phyloP scores from a whole-genome alignment of 2,888 invertebrate genomes.

The Hydraecia micacea region DNA sequence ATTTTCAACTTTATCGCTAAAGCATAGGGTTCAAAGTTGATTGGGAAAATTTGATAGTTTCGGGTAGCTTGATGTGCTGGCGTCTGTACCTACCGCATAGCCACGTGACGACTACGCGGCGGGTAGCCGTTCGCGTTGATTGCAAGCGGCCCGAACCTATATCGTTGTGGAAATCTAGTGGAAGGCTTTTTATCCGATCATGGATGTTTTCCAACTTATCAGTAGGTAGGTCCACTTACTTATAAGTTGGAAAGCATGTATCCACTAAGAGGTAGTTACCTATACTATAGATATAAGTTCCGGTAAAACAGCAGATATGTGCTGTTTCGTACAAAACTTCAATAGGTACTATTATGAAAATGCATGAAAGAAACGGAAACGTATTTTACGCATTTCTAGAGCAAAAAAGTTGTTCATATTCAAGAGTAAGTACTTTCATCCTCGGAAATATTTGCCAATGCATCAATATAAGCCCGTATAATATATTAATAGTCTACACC shows the following conservation, averaged over 20 bases:
- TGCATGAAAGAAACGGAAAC: background rate
- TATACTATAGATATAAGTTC: background rate
- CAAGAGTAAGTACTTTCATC: background rate
- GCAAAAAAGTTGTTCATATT: background rate
- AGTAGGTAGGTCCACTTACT: background rate
- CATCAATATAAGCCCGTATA: background rate
- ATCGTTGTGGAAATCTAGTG: slow-evolving; percentile 5
- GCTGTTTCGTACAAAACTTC: background rate
- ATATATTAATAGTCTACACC: background rate
- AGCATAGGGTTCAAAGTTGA: too few relatives aligned
- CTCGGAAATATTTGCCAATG: background rate
- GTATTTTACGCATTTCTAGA: background rate
- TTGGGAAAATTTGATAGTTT: too few relatives aligned
- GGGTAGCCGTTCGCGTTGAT: background rate
- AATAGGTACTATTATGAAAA: background rate
- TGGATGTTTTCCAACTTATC: slow-evolving; percentile 2
- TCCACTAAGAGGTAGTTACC: background rate
- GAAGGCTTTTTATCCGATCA: background rate
- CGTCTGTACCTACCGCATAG: background rate
- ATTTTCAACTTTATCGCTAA: too few relatives aligned
- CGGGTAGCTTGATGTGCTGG: too few relatives aligned
- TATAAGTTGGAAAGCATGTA: background rate
- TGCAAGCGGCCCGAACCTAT: background rate
- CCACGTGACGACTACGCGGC: slow-evolving; percentile 3
- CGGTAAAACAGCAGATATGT: background rate